Conservation (phyloP, 2,113 vertebrate species). For the Tyto alba region DNA sequence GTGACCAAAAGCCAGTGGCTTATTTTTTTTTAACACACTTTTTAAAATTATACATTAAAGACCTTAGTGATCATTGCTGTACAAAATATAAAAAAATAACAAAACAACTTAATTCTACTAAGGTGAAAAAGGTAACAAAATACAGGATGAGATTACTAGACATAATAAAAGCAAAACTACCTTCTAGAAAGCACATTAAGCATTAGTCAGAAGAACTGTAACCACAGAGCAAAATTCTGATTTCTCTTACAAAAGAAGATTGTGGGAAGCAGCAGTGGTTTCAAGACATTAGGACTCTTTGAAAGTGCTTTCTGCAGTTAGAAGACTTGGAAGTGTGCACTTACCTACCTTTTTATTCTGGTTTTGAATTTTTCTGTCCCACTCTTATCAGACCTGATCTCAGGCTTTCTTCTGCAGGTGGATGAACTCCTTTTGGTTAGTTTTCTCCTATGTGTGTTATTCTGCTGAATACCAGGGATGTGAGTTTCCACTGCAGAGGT, state of each 20-base stretch:
- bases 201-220: background rate
- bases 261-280: background rate
- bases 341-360: background rate
- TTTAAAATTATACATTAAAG: background rate
- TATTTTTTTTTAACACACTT: background rate
- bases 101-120: background rate
- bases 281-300: background rate
- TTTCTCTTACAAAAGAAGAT: background rate
- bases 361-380: background rate
- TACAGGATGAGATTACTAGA: background rate
- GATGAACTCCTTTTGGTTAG: background rate
- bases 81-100: background rate
- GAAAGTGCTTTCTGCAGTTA: background rate
- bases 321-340: background rate
- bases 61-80: background rate
- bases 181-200: background rate
- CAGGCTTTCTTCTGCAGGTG: background rate
- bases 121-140: background rate
- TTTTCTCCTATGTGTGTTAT: background rate
- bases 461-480: background rate
- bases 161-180: background rate
- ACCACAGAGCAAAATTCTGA: background rate
- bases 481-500: background rate
- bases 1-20: background rate
- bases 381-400: background rate